A percentile compares a stretch with the other conserved stretches of the same genome.
These are phyloP conservation scores for Smittia aterrima DNA, from an alignment of 2,888 invertebrate genomes.

Conservation along the genomic window DNA sequence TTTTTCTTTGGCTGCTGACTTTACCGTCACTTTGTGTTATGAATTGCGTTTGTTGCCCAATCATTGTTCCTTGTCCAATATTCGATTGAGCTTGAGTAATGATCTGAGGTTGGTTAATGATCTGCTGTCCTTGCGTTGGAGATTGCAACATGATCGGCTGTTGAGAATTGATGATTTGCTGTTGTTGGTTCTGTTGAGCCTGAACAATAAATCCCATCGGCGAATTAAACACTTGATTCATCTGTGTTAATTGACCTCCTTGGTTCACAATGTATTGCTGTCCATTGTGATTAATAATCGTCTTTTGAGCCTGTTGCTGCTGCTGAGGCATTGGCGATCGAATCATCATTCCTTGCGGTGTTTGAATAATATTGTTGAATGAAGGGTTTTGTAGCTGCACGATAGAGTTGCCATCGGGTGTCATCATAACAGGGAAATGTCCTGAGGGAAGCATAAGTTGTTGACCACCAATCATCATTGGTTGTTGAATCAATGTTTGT, in stretches of 20 bases:
- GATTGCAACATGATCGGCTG: conserved; percentile 27
- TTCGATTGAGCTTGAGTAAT: conserved; percentile 1
- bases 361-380: conserved; percentile 71
- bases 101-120: conserved; percentile 31
- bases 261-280: conserved; percentile 74
- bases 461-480: conserved; percentile 75
- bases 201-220: conserved; percentile 54
- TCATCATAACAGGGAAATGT: conserved; percentile 66
- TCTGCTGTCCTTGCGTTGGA: conserved; percentile 10
- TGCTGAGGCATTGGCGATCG: conserved; percentile 67
- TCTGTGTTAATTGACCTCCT: conserved; percentile 75
- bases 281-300: conserved; percentile 54
- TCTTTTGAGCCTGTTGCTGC: conserved; percentile 23
- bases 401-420: conserved; percentile 66
- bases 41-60: conserved; percentile 24
- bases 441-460: conserved; percentile 82
- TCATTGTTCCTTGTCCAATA: not conserved
- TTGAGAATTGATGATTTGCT: conserved; percentile 10
- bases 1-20: conserved; percentile 16
- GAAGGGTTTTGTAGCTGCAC: conserved; percentile 67
- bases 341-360: conserved; percentile 74
- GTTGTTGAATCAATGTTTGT: conserved; percentile 74
- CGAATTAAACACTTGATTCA: conserved; percentile 55
- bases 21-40: conserved; percentile 20
- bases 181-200: conserved; percentile 43